phyloP scores from a whole-genome alignment of 2,113 vertebrate genomes.

The Bettongia penicillata region DNA sequence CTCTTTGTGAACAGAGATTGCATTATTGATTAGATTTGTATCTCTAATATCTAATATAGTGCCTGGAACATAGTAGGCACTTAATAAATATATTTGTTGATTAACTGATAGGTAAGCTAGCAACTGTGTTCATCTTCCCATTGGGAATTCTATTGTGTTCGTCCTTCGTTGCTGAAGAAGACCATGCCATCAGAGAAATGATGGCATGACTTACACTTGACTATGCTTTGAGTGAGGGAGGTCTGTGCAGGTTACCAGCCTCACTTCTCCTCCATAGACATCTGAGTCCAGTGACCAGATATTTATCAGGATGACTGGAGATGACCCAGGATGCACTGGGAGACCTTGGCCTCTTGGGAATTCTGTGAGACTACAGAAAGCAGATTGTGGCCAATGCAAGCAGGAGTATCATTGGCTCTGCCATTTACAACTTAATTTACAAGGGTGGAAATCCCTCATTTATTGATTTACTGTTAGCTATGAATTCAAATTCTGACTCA shows the following conservation, averaged over 20 bases:
- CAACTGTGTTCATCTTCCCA: neutral
- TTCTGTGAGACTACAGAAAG: neutral
- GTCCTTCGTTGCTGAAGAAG: too few species aligned
- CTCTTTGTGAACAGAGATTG: neutral
- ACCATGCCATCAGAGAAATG: too few species aligned
- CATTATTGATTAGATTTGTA: neutral
- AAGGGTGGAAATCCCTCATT: neutral
- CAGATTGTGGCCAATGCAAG: neutral
- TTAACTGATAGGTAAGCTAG: neutral
- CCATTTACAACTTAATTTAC: neutral
- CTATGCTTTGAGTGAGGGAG: too few species aligned
- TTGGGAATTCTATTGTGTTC: neutral
- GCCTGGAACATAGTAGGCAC: neutral
- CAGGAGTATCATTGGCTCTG: neutral
- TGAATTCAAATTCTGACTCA: neutral
- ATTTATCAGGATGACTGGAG: too few species aligned
- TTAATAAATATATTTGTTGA: neutral
- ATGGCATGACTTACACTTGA: too few species aligned
- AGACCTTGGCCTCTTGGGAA: neutral
- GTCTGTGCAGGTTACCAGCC: too few species aligned
- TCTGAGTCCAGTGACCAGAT: too few species aligned
- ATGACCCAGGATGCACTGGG: too few species aligned
- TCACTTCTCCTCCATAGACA: too few species aligned
- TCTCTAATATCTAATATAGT: neutral
- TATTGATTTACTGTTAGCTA: neutral